Percentiles rank a stretch among this genome's conserved stretches.
Evolutionary conservation across 1,140 invertebrate genomes (phyloP).

Genomic region (Drosophila orosa): DNA sequence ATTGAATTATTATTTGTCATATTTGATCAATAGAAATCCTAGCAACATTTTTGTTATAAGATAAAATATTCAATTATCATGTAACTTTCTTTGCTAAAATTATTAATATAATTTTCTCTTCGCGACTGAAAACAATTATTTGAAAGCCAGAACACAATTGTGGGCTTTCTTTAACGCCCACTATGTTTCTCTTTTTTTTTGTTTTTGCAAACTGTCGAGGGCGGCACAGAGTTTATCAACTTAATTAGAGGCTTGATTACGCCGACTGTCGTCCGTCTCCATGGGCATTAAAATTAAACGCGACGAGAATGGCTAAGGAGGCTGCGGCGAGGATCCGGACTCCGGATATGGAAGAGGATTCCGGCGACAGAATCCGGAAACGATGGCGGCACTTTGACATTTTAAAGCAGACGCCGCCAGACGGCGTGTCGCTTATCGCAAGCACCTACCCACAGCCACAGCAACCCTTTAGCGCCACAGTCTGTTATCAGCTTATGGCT

Average conservation of each 20-base stretch:
- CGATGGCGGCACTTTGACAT: constrained; percentile 61
- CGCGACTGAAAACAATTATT: not conserved
- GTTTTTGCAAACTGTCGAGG: constrained; percentile 11
- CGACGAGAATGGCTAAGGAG: constrained; percentile 30
- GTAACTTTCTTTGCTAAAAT: no score
- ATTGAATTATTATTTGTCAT: no score
- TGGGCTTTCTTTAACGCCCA: not conserved
- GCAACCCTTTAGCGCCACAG: constrained; percentile 21
- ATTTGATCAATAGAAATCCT: not conserved
- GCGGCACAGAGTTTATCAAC: constrained; percentile 73
- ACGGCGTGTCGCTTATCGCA: constrained; percentile 57
- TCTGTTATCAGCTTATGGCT: constrained; percentile 80
- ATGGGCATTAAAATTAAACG: constrained; percentile 69
- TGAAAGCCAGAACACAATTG: not conserved
- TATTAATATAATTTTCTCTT: not conserved
- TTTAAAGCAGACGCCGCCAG: constrained; percentile 67
- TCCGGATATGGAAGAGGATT: constrained; percentile 11
- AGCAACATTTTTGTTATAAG: not conserved
- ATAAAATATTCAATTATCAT: no score
- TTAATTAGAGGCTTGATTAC: constrained; percentile 83
- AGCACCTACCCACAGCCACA: constrained; percentile 40
- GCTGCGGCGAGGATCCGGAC: constrained; percentile 13
- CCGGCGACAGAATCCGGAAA: constrained; percentile 40
- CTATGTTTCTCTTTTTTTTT: constrained; percentile 2
- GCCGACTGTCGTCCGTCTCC: constrained; percentile 56